Base-by-base conservation (phyloP, 1,140 invertebrate genomes). In the Listronotus oregonensis region DNA sequence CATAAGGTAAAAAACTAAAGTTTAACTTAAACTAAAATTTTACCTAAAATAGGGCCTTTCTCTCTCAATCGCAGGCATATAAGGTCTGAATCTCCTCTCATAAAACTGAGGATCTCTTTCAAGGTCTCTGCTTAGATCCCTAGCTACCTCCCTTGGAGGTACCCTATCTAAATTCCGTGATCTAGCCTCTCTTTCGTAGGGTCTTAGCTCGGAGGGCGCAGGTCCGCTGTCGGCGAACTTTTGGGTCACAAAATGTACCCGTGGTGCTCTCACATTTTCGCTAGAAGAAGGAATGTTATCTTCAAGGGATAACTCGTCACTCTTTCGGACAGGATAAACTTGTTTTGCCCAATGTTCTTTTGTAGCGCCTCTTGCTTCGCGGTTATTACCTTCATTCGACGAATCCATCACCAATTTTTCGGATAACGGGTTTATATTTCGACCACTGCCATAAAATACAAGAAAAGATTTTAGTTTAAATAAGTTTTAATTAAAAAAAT, bases 221-320 rank as follows among this genome's bases (percentile, higher is more conserved):
- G n/a, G 63, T 56, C 51, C 51, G 12, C 57, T 67, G 32, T 73
- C 71, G 14, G 65, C 62, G 11, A 69, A 46, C 39, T 70, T 69
- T 49, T 77, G 73, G 1, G 73, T 77, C n/a, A 75, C 71, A 50
- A 77, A 77, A 66, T 75, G 71, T 11, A 75, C 74, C 44, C 71
- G 54, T 8, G 74, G 74, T 10, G 70, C 69, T 55, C 68, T 68
- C 7, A 67, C 32, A 44, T 37, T 64, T 43, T 72, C 73, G 44
- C 27, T 57, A 0, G 68, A 64, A n/a, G 70, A 27, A 31, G 62
- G 46, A 3, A 57, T n/a, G 58, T 67, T 66, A 40, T 74, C 71
- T 9, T 71, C 67, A 57, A 56, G 68, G 27, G 39, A 42, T 11
- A 51, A 51, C 37, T 68, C 62, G 18, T 64, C 56, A n/a, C 18